Percentiles rank a stretch among this genome's conserved stretches.
Evolutionary conservation across 2,113 vertebrate genomes (phyloP).

Genomic region (Xiphorhynchus elegans): DNA sequence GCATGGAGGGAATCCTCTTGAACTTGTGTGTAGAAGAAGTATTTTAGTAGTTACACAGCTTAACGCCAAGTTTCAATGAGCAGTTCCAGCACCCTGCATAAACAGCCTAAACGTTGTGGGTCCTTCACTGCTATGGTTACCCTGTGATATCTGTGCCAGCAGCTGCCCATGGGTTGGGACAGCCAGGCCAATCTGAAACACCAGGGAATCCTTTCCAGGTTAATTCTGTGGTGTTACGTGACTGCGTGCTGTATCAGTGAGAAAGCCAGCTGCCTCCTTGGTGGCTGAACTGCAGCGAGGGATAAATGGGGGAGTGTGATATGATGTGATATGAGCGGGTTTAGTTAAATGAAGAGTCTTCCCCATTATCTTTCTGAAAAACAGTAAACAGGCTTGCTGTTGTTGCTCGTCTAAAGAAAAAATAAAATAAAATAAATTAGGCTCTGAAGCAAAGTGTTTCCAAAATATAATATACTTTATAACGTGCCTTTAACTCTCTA

Average conservation of each 20-base stretch:
- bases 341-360: neutral
- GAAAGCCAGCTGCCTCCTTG: neutral
- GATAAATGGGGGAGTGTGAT: neutral
- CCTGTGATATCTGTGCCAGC: rapidly evolving
- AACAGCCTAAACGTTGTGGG: rapidly evolving
- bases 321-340: neutral
- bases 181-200: neutral
- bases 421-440: too few relatives aligned
- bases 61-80: rapidly evolving
- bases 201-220: neutral
- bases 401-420: too few relatives aligned
- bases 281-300: rapidly evolving
- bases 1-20: neutral
- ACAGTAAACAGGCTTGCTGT: neutral
- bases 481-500: neutral
- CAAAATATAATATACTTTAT: neutral
- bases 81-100: neutral
- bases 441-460: neutral
- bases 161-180: rapidly evolving
- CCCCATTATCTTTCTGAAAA: neutral
- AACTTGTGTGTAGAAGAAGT: neutral
- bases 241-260: neutral
- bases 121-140: neutral
- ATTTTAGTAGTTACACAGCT: neutral
- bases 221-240: rapidly evolving